Evolutionary conservation across 2,888 invertebrate genomes (phyloP).

Genomic region (Yponomeuta evonymella): DNA sequence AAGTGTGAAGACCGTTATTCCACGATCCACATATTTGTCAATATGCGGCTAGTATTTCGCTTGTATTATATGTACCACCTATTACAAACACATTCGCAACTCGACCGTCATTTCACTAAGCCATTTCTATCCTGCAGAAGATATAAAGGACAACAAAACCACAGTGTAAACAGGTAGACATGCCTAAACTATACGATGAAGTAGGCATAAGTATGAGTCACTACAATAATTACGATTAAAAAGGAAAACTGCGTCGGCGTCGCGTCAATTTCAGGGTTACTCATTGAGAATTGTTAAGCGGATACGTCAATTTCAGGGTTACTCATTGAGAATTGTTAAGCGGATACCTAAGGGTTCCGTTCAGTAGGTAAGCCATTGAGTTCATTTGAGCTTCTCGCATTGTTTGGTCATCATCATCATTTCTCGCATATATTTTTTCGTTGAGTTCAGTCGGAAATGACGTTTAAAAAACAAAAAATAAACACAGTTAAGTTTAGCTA

Average conservation of each 20-base stretch:
- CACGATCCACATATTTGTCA: no score
- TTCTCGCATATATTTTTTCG: background rate
- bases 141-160: background rate
- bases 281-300: background rate
- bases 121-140: background rate
- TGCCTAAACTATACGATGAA: conserved; percentile 49
- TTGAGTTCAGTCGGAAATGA: no score
- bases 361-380: background rate
- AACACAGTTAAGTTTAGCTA: no score
- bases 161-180: conserved; percentile 33
- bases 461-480: no score
- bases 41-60: no score
- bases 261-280: conserved; percentile 22
- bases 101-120: background rate
- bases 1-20: no score
- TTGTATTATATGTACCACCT: no score
- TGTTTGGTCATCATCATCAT: no score
- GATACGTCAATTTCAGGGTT: background rate
- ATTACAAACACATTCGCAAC: no score
- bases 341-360: background rate
- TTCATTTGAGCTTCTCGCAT: background rate
- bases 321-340: background rate
- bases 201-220: conserved; percentile 51
- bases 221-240: conserved; percentile 50
- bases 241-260: conserved; percentile 38